Evolutionary conservation across 2,113 vertebrate species (phyloP).

Genomic region (Nannospalax galili): DNA sequence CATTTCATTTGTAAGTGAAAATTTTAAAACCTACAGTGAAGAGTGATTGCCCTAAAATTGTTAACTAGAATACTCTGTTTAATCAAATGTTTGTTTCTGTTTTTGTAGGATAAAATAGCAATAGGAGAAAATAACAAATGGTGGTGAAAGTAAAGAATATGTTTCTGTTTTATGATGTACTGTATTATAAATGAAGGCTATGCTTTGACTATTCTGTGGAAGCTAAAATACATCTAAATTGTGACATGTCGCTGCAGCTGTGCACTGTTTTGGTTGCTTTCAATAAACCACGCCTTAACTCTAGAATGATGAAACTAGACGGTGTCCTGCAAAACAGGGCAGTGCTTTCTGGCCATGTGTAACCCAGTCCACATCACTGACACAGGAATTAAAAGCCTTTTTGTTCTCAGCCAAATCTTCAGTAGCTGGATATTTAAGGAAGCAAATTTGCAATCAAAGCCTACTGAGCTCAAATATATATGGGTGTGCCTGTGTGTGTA

Average conservation of each 20-base stretch:
- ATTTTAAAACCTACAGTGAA: background rate
- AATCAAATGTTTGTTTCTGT: constrained; percentile 42
- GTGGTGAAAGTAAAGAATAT: background rate
- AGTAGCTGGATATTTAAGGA: background rate
- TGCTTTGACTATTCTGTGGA: background rate
- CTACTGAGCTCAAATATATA: background rate
- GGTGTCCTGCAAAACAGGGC: no score
- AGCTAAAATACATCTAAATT: background rate
- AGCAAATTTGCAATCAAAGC: background rate
- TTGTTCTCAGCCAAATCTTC: background rate
- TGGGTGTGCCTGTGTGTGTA: background rate
- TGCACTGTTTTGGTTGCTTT: background rate
- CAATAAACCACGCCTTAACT: no score
- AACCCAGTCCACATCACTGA: background rate
- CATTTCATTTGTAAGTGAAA: background rate
- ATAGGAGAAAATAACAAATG: background rate
- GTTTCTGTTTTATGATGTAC: background rate
- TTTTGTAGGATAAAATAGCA: background rate
- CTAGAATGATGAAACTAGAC: background rate
- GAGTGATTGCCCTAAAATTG: background rate
- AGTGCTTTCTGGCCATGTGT: background rate
- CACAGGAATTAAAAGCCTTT: background rate
- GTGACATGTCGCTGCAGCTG: background rate
- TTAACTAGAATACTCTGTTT: constrained; percentile 58
- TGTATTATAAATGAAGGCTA: background rate